Evolutionary conservation across 2,888 invertebrate species (phyloP).

Genomic region (Thalpophila matura): DNA sequence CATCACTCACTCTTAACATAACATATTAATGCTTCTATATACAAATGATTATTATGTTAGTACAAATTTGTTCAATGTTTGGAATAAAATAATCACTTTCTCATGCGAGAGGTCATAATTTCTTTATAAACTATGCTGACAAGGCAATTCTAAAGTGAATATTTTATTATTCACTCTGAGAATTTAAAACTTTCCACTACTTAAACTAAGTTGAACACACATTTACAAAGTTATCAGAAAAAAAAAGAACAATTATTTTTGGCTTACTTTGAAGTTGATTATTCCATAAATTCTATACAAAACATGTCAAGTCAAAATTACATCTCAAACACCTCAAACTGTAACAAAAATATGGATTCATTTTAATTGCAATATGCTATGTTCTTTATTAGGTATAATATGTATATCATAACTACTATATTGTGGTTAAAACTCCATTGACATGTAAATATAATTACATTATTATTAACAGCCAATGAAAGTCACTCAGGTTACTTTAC

Average conservation of each 20-base stretch:
- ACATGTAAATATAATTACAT: conserved; percentile 72
- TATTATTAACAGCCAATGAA: conserved; percentile 70
- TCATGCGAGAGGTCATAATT: conserved; percentile 76
- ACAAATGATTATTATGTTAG: conserved; percentile 70
- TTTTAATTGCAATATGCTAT: conserved; percentile 57
- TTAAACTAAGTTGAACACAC: conserved; percentile 87
- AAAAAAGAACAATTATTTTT: conserved; percentile 82
- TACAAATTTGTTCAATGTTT: conserved; percentile 84
- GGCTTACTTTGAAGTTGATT: conserved; percentile 83
- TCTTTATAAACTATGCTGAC: conserved; percentile 73
- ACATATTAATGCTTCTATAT: conserved; percentile 67
- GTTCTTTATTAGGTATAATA: conserved; percentile 46
- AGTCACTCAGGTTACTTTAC: conserved; percentile 61
- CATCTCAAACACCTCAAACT: conserved; percentile 68
- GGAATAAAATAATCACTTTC: conserved; percentile 85
- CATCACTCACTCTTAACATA: conserved; percentile 68
- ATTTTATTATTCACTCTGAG: conserved; percentile 70
- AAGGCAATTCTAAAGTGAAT: conserved; percentile 75
- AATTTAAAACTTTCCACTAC: conserved; percentile 79
- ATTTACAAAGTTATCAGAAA: conserved; percentile 78
- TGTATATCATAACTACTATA: conserved; percentile 40
- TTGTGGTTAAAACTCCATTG: conserved; percentile 63
- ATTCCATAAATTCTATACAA: conserved; percentile 66
- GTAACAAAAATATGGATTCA: conserved; percentile 68
- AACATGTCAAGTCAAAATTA: conserved; percentile 69